Percentiles rank a stretch among this genome's conserved stretches.
These are phyloP conservation scores for Sphinx pinastri DNA, from an alignment of 2,888 invertebrate species.

Conservation along the genomic window DNA sequence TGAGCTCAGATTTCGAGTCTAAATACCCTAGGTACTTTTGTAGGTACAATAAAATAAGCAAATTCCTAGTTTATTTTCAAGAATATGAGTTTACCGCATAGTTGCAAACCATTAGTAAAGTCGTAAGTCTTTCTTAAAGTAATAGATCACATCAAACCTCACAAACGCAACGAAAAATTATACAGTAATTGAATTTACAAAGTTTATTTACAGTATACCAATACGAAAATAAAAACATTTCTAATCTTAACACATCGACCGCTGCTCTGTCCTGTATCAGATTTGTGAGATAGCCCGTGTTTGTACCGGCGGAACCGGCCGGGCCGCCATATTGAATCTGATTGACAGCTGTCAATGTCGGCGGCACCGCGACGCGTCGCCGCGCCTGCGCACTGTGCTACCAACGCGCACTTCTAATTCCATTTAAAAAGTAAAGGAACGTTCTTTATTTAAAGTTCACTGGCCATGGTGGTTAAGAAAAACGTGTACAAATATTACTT, in stretches of 20 bases:
- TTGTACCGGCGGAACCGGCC: conserved; percentile 64
- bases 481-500: background rate
- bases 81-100: too few relatives aligned
- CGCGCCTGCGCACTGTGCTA: conserved; percentile 68
- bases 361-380: conserved; percentile 80
- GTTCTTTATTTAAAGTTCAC: conserved; percentile 28
- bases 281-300: conserved; percentile 50
- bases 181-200: conserved; percentile 26
- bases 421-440: conserved; percentile 47
- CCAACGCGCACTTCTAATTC: conserved; percentile 66
- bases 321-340: conserved; percentile 80
- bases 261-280: conserved; percentile 49
- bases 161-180: conserved; percentile 35
- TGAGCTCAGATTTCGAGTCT: too few relatives aligned
- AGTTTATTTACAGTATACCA: conserved; percentile 25
- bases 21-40: too few relatives aligned
- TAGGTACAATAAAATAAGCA: too few relatives aligned
- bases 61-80: background rate
- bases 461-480: background rate
- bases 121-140: background rate
- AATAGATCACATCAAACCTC: conserved; percentile 22
- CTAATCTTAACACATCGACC: conserved; percentile 58
- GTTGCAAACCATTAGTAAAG: too few relatives aligned
- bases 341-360: conserved; percentile 84
- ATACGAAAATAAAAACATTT: conserved; percentile 44